Evolutionary conservation across 2,888 invertebrate species (phyloP).

Genomic region (Phragmatobia fuliginosa): DNA sequence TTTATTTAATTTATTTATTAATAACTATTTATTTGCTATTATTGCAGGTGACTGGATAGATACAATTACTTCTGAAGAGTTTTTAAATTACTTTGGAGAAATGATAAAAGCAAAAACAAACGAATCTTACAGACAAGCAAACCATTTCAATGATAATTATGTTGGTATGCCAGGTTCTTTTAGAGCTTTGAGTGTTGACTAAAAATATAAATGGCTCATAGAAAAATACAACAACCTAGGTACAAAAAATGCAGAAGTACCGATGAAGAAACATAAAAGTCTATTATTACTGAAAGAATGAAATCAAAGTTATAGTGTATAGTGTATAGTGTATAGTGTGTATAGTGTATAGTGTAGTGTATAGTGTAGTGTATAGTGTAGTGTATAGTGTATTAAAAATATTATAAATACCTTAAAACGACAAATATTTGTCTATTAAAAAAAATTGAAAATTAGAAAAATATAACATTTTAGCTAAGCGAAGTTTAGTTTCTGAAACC

Average conservation of each 20-base stretch:
- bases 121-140: slow-evolving; percentile 56
- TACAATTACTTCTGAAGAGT: slow-evolving; percentile 38
- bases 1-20: neutral
- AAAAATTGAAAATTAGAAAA: neutral
- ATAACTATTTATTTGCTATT: neutral
- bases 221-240: neutral
- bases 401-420: neutral
- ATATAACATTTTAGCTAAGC: neutral
- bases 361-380: too few relatives aligned
- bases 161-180: slow-evolving; percentile 59
- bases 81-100: slow-evolving; percentile 51
- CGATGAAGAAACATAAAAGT: neutral
- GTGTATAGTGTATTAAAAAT: too few relatives aligned
- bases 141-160: slow-evolving; percentile 58
- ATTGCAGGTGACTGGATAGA: slow-evolving; percentile 9
- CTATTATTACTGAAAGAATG: neutral
- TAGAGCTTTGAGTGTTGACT: slow-evolving; percentile 55
- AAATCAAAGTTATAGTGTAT: neutral
- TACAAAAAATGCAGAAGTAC: neutral
- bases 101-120: slow-evolving; percentile 57
- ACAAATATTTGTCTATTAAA: neutral
- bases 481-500: neutral
- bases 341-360: too few relatives aligned
- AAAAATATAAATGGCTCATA: neutral
- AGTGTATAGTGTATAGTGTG: too few relatives aligned